Base-by-base conservation (phyloP, 2,888 invertebrate species). In the Tholera decimalis region DNA sequence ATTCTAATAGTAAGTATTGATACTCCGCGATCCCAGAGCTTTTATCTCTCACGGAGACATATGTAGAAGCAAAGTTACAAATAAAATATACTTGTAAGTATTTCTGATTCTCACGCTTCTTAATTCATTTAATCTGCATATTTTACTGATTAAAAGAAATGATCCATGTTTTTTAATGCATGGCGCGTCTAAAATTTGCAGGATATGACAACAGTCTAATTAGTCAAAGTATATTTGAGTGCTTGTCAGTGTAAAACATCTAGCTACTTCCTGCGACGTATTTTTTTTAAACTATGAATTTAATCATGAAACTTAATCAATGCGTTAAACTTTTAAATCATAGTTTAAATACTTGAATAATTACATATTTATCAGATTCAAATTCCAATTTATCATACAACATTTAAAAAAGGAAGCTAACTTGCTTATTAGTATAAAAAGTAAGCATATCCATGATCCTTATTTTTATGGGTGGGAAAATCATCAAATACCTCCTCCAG, bases 71-170 rank as follows among this genome's bases (percentile, higher is more conserved):
- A 18, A 20, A 35, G 5, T 18, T 3, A 6, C 26, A 30, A 0
- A 28, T 18, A 43, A 44, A 24, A 41, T 24, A n/a, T 20, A 20
- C 3, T 15, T 18, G 8, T 3, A 13, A 7, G 1, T 51, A n/a
- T n/a, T n/a, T n/a, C 39, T 39, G 7, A 41, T 54, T 68, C 68
- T 41, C 71, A 68, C 63, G 68, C 49, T 43, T 18, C 2, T 26
- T n/a, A 11, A 54, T 28, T 28, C 18, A 62, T 49, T 37, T 49
- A 39, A 68, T 63, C 9, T 37, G 33, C 37, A 30, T 37, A 43
- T 43, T 41, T 2, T 43, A 41, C 13, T 33, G 28, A 54, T 54
- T 49, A 49, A 26, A 54, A 54, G 63, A 68, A 62, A 62, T 62
- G 26, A 49, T 47, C 49, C 24, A 49, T 33, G 13, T 37, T 62